A percentile compares a stretch with the other conserved stretches of the same genome.
phyloP scores from a whole-genome alignment of 2,113 vertebrate species.

The Tricholaema leucomelas region DNA sequence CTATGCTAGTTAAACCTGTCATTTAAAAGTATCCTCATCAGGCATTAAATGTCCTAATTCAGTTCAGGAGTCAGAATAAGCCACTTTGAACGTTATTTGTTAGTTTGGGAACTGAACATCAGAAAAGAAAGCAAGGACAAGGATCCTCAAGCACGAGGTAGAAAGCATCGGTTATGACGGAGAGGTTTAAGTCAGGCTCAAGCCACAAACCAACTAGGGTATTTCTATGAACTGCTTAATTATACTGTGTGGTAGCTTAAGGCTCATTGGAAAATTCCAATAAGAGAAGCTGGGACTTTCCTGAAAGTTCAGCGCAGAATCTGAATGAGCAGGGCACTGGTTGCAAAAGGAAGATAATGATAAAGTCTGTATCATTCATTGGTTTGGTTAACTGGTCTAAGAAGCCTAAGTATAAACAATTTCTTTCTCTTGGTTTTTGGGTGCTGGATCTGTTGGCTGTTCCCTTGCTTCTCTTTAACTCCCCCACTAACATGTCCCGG shows the following conservation, averaged over 20 bases:
- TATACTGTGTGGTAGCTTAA: neutral
- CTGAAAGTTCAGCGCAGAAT: no score
- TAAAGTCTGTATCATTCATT: no score
- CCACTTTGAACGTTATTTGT: neutral
- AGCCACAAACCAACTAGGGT: neutral
- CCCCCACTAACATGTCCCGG: no score
- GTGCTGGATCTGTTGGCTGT: no score
- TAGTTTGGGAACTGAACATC: neutral
- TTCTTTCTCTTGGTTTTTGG: no score
- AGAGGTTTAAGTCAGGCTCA: neutral
- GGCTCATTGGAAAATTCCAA: no score
- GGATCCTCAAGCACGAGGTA: rapidly evolving
- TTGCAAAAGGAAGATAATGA: no score
- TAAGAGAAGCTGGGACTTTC: no score
- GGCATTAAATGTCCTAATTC: neutral
- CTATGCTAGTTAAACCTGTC: neutral
- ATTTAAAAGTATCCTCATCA: neutral
- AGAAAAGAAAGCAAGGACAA: neutral
- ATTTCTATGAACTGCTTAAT: neutral
- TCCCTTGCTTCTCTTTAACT: no score
- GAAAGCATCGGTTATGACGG: neutral
- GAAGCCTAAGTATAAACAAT: no score
- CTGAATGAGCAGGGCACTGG: no score
- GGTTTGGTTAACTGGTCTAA: no score
- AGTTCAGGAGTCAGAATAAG: neutral